Evolutionary conservation across 2,113 vertebrate species (phyloP).

Genomic region (Erpornis zantholeuca): DNA sequence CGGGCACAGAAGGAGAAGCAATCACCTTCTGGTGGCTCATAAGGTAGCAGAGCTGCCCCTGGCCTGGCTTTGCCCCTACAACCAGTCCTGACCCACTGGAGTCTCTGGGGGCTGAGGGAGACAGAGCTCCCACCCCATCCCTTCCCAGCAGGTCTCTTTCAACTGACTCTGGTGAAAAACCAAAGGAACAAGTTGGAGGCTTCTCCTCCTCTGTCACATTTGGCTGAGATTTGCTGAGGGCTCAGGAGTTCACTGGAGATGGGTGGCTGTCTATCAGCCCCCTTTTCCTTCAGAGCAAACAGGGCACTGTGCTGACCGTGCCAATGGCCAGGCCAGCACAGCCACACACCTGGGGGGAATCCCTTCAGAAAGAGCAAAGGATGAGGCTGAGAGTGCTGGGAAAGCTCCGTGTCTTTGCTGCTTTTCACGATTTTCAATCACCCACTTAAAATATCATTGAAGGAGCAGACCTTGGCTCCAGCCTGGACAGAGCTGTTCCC

Average conservation of each 20-base stretch:
- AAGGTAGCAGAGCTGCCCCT: background rate
- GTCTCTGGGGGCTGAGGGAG: background rate
- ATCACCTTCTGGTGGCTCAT: background rate
- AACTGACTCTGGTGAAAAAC: background rate
- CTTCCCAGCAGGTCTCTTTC: background rate
- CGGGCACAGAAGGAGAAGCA: background rate
- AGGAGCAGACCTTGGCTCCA: background rate
- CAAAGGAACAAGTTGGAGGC: background rate
- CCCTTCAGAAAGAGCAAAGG: background rate
- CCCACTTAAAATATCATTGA: background rate
- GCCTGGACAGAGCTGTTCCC: background rate
- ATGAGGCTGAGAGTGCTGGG: background rate
- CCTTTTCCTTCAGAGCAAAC: background rate
- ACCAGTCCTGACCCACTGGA: background rate
- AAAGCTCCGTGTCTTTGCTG: background rate
- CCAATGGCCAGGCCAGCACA: background rate
- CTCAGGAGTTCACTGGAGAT: background rate
- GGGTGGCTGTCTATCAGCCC: background rate
- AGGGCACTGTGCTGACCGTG: accelerated
- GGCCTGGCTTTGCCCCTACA: background rate
- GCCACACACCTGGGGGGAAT: background rate
- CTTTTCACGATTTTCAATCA: background rate
- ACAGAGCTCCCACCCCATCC: background rate
- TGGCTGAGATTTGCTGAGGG: background rate
- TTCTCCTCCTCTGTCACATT: background rate